These are phyloP conservation scores for Druon quercuslanigerum DNA, from an alignment of 1,140 invertebrate genomes.

Conservation along the genomic window DNA sequence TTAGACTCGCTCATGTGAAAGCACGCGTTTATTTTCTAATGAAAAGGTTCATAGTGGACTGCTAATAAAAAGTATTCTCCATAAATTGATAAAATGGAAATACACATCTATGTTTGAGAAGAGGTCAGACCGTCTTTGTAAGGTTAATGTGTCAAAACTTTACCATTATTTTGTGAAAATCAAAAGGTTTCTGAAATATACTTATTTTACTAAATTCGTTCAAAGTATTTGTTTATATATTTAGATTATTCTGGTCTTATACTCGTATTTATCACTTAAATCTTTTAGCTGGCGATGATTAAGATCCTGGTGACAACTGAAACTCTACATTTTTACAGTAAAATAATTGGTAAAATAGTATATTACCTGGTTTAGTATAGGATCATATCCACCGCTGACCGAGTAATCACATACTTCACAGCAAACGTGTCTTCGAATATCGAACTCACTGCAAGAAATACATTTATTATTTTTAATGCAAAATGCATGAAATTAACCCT, in stretches of 20 bases:
- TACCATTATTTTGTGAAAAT: too few species aligned
- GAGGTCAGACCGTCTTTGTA: too few species aligned
- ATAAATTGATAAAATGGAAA: too few species aligned
- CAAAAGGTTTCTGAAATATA: not conserved
- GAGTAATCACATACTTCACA: constrained; percentile 91
- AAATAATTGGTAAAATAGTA: constrained; percentile 36
- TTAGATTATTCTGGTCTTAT: not conserved
- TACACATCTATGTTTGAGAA: too few species aligned
- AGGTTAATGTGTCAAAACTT: too few species aligned
- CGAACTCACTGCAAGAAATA: constrained; percentile 81
- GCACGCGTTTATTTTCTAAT: too few species aligned
- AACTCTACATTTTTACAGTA: constrained; percentile 18
- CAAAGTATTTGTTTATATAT: constrained; percentile 31
- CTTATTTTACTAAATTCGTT: constrained; percentile 29
- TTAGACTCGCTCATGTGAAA: too few species aligned
- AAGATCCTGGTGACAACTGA: too few species aligned
- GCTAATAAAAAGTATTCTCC: too few species aligned
- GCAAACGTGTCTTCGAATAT: constrained; percentile 90
- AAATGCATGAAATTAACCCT: constrained; percentile 30
- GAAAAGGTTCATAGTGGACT: too few species aligned
- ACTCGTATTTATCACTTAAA: too few species aligned
- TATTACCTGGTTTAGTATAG: constrained; percentile 87
- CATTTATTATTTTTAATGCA: constrained; percentile 46
- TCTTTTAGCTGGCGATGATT: too few species aligned
- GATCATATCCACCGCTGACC: constrained; percentile 95